These are phyloP conservation scores for Drosophila kohkoa DNA, from an alignment of 1,140 invertebrate species.

Conservation along the genomic window DNA sequence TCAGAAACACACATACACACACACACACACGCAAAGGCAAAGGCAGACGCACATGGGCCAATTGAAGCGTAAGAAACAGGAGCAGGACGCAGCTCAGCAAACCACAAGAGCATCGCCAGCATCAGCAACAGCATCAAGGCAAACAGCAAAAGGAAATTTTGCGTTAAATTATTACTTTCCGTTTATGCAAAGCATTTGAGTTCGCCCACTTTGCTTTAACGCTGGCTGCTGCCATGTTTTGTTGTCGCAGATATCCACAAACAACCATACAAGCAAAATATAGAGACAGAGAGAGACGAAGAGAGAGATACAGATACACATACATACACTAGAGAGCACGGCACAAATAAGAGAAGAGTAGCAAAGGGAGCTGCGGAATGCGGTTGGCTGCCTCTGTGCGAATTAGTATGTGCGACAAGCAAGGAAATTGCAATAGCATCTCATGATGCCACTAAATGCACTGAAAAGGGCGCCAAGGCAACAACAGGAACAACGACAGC, in stretches of 20 bases:
- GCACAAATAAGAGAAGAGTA: background rate
- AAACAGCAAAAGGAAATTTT: constrained; percentile 82
- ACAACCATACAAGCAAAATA: constrained; percentile 21
- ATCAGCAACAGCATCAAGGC: constrained; percentile 29
- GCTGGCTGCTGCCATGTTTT: constrained; percentile 63
- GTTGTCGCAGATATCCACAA: constrained; percentile 36
- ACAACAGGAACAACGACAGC: constrained; percentile 41
- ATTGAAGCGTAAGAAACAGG: constrained; percentile 79
- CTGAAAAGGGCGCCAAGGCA: constrained; percentile 45
- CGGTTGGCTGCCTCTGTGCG: constrained; percentile 62
- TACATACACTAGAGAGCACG: constrained; percentile 15
- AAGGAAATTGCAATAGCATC: constrained; percentile 83
- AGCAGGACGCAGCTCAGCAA: constrained; percentile 55
- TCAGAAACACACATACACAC: constrained; percentile 43
- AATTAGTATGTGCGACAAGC: constrained; percentile 83
- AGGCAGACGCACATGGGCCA: constrained; percentile 30
- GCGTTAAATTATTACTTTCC: constrained; percentile 84
- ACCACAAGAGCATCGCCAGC: constrained; percentile 38
- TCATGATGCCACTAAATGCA: constrained; percentile 83
- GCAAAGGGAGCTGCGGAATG: constrained; percentile 15
- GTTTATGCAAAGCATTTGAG: constrained; percentile 83
- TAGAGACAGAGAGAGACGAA: no score
- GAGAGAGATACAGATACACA: background rate
- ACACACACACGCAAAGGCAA: constrained; percentile 13
- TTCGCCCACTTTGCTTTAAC: constrained; percentile 71